Evolutionary conservation across 2,888 invertebrate genomes (phyloP).

Genomic region (Plusia festucae): DNA sequence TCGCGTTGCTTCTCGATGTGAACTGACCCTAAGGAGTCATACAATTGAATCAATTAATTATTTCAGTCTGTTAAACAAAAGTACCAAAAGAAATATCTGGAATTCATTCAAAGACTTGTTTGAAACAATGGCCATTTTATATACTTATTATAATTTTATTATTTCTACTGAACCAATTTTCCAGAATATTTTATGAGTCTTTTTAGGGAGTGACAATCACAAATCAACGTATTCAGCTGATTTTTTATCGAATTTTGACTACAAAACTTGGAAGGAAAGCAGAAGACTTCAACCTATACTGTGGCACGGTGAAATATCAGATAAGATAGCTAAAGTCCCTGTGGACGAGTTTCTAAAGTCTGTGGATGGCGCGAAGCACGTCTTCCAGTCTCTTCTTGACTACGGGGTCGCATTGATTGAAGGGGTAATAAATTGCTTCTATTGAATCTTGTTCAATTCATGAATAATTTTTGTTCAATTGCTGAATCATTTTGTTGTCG

Average conservation of each 20-base stretch:
- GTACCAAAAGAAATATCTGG: background rate
- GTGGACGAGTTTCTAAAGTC: slow-evolving; percentile 84
- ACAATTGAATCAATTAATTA: background rate
- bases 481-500: too few species aligned
- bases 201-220: slow-evolving; percentile 90
- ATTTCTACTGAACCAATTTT: too few species aligned
- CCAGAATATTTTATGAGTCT: too few species aligned
- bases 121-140: background rate
- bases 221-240: slow-evolving; percentile 83
- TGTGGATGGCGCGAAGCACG: slow-evolving; percentile 76
- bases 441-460: slow-evolving; percentile 22
- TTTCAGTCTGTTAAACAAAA: slow-evolving; percentile 9
- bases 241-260: slow-evolving; percentile 82
- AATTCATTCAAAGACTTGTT: background rate
- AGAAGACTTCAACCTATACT: slow-evolving; percentile 71
- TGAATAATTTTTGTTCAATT: slow-evolving; percentile 20
- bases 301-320: slow-evolving; percentile 84
- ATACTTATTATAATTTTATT: too few species aligned
- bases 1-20: too few species aligned
- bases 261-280: slow-evolving; percentile 72
- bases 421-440: slow-evolving; percentile 67
- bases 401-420: slow-evolving; percentile 87
- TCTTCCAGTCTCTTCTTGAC: slow-evolving; percentile 87
- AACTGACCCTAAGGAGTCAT: too few species aligned
- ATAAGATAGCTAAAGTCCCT: slow-evolving; percentile 77